Evolutionary conservation across 2,888 invertebrate genomes (phyloP).

Genomic region (Cephus runcator): DNA sequence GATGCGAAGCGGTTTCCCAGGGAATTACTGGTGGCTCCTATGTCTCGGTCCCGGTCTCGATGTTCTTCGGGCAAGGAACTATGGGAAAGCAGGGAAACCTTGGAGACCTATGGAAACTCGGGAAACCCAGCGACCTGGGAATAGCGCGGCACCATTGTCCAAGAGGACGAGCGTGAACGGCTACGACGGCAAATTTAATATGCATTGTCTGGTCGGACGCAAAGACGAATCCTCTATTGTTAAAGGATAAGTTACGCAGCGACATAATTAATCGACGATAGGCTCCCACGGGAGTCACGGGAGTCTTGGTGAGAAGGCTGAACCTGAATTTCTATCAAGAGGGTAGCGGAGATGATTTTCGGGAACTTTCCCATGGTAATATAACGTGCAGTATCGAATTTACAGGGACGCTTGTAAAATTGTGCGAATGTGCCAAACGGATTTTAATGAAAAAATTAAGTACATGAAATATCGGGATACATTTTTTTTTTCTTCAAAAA

Average conservation of each 20-base stretch:
- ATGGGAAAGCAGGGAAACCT: not conserved
- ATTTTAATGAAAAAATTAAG: not conserved
- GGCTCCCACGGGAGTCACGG: not conserved
- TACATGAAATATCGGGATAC: not conserved
- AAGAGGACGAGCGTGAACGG: slow-evolving; percentile 25
- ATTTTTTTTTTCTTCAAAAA: not conserved
- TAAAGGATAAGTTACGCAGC: slow-evolving; percentile 46
- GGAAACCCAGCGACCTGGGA: slow-evolving; percentile 38
- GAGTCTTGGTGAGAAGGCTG: not conserved
- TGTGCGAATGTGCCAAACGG: too few species aligned
- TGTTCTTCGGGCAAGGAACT: not conserved
- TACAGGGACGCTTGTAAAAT: not conserved
- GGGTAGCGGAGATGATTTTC: not conserved
- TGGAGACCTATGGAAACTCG: not conserved
- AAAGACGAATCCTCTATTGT: slow-evolving; percentile 46
- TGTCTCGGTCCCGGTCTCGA: not conserved
- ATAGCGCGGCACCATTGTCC: slow-evolving; percentile 44
- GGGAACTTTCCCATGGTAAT: not conserved
- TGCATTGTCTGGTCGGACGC: slow-evolving; percentile 55
- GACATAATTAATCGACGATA: slow-evolving; percentile 48
- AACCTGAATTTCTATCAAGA: not conserved
- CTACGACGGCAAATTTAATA: slow-evolving; percentile 49
- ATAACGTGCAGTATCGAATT: not conserved
- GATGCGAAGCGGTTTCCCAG: not conserved
- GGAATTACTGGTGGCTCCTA: not conserved